Evolutionary conservation across 2,113 vertebrate genomes (phyloP).

Genomic region (Lophura nycthemera): DNA sequence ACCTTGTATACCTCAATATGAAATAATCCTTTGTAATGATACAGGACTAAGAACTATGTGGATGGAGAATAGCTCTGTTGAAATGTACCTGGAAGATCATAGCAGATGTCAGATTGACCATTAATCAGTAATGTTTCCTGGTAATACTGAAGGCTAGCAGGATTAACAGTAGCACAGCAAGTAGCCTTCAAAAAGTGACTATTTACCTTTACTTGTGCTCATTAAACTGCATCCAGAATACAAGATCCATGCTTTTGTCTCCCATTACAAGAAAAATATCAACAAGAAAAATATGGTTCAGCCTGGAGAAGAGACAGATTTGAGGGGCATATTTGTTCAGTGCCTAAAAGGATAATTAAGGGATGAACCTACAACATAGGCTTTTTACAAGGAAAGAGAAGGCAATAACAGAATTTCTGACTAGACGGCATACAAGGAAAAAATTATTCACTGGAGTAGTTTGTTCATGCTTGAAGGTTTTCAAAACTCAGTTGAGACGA

Average conservation of each 20-base stretch:
- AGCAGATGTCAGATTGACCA: neutral
- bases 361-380: neutral
- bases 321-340: neutral
- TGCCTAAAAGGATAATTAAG: neutral
- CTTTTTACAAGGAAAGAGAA: neutral
- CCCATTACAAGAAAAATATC: neutral
- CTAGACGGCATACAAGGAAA: neutral
- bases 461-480: neutral
- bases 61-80: neutral
- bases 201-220: neutral
- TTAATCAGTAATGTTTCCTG: neutral
- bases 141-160: neutral
- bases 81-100: neutral
- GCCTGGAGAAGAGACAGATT: neutral
- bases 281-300: neutral
- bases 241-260: neutral
- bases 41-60: neutral
- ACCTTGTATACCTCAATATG: neutral
- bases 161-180: neutral
- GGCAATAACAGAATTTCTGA: neutral
- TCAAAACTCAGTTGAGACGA: neutral
- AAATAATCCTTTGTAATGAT: neutral
- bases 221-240: neutral
- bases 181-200: neutral
- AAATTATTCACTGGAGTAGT: neutral